Evolutionary conservation across 2,888 invertebrate species (phyloP).

Genomic region (Epinotia nisella): DNA sequence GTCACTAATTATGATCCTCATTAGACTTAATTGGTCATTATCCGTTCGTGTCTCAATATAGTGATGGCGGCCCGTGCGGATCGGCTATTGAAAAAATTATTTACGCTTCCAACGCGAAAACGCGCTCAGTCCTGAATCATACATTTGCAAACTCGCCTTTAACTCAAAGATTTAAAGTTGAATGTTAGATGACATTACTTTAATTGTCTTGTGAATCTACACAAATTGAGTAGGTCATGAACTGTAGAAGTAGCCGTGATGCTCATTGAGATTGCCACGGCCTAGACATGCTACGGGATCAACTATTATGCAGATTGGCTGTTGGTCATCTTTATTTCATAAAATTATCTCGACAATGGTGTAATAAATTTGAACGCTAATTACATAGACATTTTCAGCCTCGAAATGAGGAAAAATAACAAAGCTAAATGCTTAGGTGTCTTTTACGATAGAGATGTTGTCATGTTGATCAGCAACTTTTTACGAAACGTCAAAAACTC

Average conservation of each 20-base stretch:
- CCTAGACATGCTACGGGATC: constrained; percentile 10
- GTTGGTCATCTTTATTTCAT: neutral
- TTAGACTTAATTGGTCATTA: neutral
- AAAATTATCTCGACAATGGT: neutral
- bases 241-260: neutral
- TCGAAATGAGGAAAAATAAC: neutral
- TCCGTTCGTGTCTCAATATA: constrained; percentile 6
- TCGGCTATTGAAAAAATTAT: neutral
- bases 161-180: neutral
- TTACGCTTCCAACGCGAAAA: neutral
- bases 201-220: neutral
- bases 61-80: constrained; percentile 18
- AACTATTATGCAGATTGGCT: constrained; percentile 11
- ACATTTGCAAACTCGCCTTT: neutral
- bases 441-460: too few relatives aligned
- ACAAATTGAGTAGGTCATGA: constrained; percentile 15
- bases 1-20: neutral
- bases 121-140: neutral
- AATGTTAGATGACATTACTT: neutral
- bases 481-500: too few relatives aligned
- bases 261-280: neutral
- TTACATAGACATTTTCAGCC: neutral
- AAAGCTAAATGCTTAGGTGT: too few relatives aligned
- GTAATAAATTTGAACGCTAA: too few relatives aligned
- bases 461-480: too few relatives aligned